Percentiles rank a stretch among this genome's conserved stretches.
These are phyloP conservation scores for Xyliphius kryptos DNA, from an alignment of 2,113 vertebrate genomes.

Conservation along the genomic window DNA sequence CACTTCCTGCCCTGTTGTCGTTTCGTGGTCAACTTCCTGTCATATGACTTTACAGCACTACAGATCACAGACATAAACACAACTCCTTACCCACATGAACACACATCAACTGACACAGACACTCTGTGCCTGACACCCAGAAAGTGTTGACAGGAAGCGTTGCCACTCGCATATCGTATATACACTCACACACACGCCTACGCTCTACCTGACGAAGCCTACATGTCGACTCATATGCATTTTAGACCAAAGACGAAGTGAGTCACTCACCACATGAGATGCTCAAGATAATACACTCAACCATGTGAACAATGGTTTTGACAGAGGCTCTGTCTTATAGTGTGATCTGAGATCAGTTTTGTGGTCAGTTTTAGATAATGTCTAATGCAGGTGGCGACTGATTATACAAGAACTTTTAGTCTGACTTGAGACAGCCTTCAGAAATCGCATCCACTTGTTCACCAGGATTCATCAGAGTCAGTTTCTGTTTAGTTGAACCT, in stretches of 20 bases:
- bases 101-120: slow-evolving; percentile 20
- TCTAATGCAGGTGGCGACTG: slow-evolving; percentile 16
- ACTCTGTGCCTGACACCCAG: slow-evolving; percentile 12
- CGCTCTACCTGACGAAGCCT: slow-evolving; percentile 32
- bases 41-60: slow-evolving; percentile 33
- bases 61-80: slow-evolving; percentile 29
- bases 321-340: slow-evolving; percentile 15
- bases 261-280: slow-evolving; percentile 45
- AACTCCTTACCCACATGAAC: slow-evolving; percentile 24
- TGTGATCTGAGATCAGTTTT: slow-evolving; percentile 35
- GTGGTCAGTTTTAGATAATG: slow-evolving; percentile 26
- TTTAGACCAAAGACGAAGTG: slow-evolving; percentile 33
- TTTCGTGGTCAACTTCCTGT: slow-evolving; percentile 39
- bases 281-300: slow-evolving; percentile 29
- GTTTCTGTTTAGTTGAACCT: neutral
- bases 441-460: neutral
- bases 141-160: slow-evolving; percentile 38
- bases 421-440: neutral
- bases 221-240: slow-evolving; percentile 33
- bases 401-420: neutral
- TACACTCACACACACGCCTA: slow-evolving; percentile 36
- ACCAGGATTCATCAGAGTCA: neutral
- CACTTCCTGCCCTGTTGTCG: slow-evolving; percentile 41
- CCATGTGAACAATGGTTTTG: slow-evolving; percentile 39
- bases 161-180: slow-evolving; percentile 32